A percentile compares a stretch with the other conserved stretches of the same genome.
Evolutionary conservation across 2,888 invertebrate species (phyloP).

Genomic region (Graphium colonna): DNA sequence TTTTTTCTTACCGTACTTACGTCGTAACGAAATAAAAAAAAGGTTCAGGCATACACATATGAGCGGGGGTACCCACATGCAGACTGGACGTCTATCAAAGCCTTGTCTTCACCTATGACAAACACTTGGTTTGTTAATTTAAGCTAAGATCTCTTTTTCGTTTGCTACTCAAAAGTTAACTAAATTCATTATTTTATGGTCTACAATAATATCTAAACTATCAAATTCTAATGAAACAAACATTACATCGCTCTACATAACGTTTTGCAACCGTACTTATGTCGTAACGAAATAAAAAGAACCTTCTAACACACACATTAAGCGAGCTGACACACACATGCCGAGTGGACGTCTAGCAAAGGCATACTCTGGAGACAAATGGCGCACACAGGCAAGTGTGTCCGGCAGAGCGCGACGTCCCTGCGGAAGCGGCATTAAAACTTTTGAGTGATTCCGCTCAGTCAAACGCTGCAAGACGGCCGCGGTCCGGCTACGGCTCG

Average conservation of each 20-base stretch:
- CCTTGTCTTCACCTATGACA: too few relatives aligned
- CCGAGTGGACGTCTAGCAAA: slow-evolving; percentile 19
- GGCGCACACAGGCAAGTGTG: slow-evolving; percentile 39
- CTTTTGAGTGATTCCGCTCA: slow-evolving; percentile 79
- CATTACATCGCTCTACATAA: too few relatives aligned
- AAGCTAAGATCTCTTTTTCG: too few relatives aligned
- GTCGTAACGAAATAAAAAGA: background rate
- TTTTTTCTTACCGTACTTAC: too few relatives aligned
- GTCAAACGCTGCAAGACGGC: slow-evolving; percentile 74
- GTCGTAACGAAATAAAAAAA: background rate
- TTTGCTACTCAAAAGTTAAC: too few relatives aligned
- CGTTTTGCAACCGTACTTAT: too few relatives aligned
- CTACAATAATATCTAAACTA: too few relatives aligned
- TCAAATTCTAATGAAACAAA: too few relatives aligned
- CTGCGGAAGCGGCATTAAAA: slow-evolving; percentile 77
- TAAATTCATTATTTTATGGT: too few relatives aligned
- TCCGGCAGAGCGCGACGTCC: slow-evolving; percentile 44
- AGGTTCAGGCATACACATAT: background rate
- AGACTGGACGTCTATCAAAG: too few relatives aligned
- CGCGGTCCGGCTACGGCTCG: slow-evolving; percentile 44
- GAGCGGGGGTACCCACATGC: background rate
- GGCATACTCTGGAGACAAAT: slow-evolving; percentile 40
- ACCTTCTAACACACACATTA: background rate
- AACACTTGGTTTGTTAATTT: too few relatives aligned
- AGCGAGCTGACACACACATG: background rate